phyloP scores from a whole-genome alignment of 1,140 invertebrate genomes.

The Euglossa dilemma region DNA sequence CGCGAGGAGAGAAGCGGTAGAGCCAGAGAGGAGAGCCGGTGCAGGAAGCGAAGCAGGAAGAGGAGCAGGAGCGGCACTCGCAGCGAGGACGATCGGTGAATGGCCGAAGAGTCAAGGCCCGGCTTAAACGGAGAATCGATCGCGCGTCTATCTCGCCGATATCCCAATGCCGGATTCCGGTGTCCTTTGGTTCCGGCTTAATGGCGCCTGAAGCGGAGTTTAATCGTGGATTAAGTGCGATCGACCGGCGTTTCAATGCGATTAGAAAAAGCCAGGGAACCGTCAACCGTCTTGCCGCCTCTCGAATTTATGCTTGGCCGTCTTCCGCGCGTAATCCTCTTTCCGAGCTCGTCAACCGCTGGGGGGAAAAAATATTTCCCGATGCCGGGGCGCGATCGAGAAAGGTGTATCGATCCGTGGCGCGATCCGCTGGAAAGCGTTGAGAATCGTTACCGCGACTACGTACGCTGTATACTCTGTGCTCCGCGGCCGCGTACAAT shows the following conservation, averaged over 20 bases:
- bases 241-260: conserved; percentile 67
- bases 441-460: neutral
- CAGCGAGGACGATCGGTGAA: conserved; percentile 65
- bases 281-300: neutral
- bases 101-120: conserved; percentile 72
- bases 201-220: conserved; percentile 77
- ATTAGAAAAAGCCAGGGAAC: conserved; percentile 66
- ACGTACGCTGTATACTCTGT: neutral
- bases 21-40: neutral
- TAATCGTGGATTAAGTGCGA: conserved; percentile 79
- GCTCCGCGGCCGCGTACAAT: neutral
- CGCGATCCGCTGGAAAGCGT: too few species aligned
- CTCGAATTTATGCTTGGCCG: too few species aligned
- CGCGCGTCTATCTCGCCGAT: conserved; percentile 71
- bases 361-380: too few species aligned
- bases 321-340: too few species aligned
- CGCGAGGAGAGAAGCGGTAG: conserved; percentile 22
- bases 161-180: conserved; percentile 74
- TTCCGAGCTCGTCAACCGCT: too few species aligned
- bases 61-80: neutral
- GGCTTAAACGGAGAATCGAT: conserved; percentile 78
- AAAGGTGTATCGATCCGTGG: too few species aligned
- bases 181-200: conserved; percentile 79
- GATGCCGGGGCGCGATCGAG: too few species aligned
- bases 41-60: conserved; percentile 45